Conservation (phyloP, 2,113 vertebrate species). For the Melanocharis versteri region DNA sequence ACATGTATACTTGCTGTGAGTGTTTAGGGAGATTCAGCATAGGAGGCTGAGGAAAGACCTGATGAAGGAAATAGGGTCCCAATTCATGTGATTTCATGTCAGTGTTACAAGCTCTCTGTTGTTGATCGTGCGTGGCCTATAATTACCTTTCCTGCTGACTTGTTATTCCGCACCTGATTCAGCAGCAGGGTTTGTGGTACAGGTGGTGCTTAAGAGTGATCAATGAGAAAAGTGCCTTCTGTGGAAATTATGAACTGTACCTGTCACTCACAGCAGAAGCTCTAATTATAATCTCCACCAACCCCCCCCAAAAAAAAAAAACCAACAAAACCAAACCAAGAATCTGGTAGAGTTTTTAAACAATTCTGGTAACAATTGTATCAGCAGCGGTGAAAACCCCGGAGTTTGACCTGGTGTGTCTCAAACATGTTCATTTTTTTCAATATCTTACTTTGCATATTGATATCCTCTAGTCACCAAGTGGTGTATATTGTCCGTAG, state of each 20-base stretch:
- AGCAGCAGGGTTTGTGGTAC: background rate
- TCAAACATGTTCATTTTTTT: background rate
- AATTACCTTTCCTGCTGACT: background rate
- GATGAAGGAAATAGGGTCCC: background rate
- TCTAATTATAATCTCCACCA: background rate
- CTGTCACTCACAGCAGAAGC: background rate
- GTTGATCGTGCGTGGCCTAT: background rate
- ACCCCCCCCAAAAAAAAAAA: background rate
- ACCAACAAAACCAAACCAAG: background rate
- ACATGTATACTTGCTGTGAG: background rate
- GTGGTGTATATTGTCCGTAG: background rate
- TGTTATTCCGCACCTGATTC: accelerated
- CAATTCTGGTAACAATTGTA: background rate
- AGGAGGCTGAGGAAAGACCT: background rate
- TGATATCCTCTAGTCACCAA: background rate
- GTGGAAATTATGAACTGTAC: background rate
- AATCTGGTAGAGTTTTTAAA: background rate
- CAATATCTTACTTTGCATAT: background rate
- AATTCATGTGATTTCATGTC: background rate
- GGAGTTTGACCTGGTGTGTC: background rate
- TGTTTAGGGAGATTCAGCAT: background rate
- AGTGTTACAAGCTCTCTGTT: background rate
- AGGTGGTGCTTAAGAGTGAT: background rate
- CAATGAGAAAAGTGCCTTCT: background rate
- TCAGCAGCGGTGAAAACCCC: background rate